Evolutionary conservation across 2,888 invertebrate genomes (phyloP).

Genomic region (Dryomyza anilis): DNA sequence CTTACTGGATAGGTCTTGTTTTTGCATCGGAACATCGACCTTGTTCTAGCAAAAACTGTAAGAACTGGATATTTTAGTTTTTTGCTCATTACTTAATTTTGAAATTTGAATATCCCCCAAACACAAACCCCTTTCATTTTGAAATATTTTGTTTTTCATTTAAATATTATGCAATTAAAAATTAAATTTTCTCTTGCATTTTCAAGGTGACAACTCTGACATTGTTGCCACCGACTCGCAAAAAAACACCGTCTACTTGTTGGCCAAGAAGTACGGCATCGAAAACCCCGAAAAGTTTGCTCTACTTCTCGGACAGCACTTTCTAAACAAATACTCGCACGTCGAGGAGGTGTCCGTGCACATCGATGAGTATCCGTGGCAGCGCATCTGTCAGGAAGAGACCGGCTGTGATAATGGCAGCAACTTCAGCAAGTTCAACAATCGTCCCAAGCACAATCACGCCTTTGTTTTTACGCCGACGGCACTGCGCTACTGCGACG

Average conservation of each 20-base stretch:
- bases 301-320: slow-evolving; percentile 74
- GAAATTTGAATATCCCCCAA: neutral
- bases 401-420: slow-evolving; percentile 53
- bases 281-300: slow-evolving; percentile 80
- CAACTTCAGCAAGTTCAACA: slow-evolving; percentile 42
- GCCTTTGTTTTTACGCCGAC: slow-evolving; percentile 76
- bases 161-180: no score
- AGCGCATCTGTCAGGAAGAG: slow-evolving; percentile 66
- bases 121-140: neutral
- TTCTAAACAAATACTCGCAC: slow-evolving; percentile 76
- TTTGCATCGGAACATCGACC: no score
- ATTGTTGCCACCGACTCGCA: slow-evolving; percentile 83
- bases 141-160: neutral
- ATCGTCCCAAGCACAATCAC: slow-evolving; percentile 70
- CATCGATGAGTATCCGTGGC: slow-evolving; percentile 79
- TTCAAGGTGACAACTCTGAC: slow-evolving; percentile 73
- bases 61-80: no score
- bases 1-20: no score
- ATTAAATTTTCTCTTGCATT: no score
- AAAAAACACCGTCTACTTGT: slow-evolving; percentile 79
- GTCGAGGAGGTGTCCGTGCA: slow-evolving; percentile 72
- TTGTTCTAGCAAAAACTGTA: no score
- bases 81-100: neutral
- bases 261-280: slow-evolving; percentile 79
- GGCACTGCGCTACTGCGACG: slow-evolving; percentile 71